These are phyloP conservation scores for Musca vetustissima DNA, from an alignment of 1,140 invertebrate genomes.

Conservation along the genomic window DNA sequence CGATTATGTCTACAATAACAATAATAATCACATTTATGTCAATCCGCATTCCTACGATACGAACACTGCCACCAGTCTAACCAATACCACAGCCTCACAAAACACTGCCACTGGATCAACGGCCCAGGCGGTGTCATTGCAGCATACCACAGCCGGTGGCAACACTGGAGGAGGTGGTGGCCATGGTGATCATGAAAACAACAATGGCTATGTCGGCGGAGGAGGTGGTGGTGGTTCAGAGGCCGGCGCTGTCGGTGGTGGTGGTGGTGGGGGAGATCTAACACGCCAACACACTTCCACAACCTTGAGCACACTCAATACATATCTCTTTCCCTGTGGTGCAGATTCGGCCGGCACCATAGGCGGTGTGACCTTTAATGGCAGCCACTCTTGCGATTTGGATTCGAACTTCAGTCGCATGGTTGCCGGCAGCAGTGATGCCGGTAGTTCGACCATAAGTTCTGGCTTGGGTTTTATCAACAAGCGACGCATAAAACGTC, in stretches of 20 bases:
- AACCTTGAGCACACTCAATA: slow-evolving; percentile 49
- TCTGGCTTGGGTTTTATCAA: slow-evolving; percentile 48
- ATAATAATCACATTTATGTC: slow-evolving; percentile 53
- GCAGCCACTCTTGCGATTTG: slow-evolving; percentile 45
- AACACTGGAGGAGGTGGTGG: too few species aligned
- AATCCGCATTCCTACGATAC: slow-evolving; percentile 52
- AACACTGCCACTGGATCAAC: slow-evolving; percentile 29
- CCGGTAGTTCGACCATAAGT: slow-evolving; percentile 35
- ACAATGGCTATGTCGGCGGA: not conserved
- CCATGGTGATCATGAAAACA: slow-evolving; percentile 14
- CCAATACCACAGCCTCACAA: slow-evolving; percentile 28
- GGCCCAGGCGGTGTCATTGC: not conserved
- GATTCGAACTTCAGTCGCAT: slow-evolving; percentile 53
- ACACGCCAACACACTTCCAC: slow-evolving; percentile 41
- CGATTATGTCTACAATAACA: slow-evolving; percentile 30
- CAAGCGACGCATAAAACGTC: slow-evolving; percentile 43
- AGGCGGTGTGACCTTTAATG: slow-evolving; percentile 37
- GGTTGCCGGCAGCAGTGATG: slow-evolving; percentile 39
- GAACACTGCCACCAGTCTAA: slow-evolving; percentile 33
- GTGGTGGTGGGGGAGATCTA: slow-evolving; percentile 16
- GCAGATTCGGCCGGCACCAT: slow-evolving; percentile 46
- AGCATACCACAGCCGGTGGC: not conserved
- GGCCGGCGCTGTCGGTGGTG: not conserved
- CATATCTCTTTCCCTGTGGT: slow-evolving; percentile 52
- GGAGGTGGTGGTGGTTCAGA: slow-evolving; percentile 13